These are phyloP conservation scores for Chaenodraco wilsoni DNA, from an alignment of 2,797 vertebrate genomes.

Conservation along the genomic window DNA sequence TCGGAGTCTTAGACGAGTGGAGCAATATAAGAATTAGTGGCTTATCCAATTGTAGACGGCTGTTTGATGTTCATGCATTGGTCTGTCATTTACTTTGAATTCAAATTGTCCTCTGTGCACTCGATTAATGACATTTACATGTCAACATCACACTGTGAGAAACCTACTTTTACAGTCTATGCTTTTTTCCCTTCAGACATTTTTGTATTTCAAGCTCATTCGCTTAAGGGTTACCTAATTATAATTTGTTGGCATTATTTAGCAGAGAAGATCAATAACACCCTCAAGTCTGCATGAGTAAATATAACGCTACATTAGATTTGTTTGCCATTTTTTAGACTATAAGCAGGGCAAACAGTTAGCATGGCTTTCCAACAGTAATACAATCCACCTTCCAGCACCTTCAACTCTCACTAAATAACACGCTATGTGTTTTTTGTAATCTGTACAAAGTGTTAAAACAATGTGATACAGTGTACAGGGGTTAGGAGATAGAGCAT, in stretches of 20 bases:
- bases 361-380: too few species aligned
- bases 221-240: neutral
- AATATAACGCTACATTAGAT: conserved; percentile 1
- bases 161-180: neutral
- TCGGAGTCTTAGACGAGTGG: conserved; percentile 57
- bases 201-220: neutral
- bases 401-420: too few species aligned
- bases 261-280: neutral
- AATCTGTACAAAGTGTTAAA: neutral
- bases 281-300: neutral
- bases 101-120: conserved; percentile 5
- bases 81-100: conserved; percentile 37
- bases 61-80: conserved; percentile 50
- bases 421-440: neutral
- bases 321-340: too few species aligned
- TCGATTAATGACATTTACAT: conserved; percentile 26
- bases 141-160: conserved; percentile 1
- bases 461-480: neutral
- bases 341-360: neutral
- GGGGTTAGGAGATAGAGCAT: too few species aligned
- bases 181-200: neutral
- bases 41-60: conserved; percentile 44
- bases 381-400: too few species aligned
- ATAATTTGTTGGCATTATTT: neutral
- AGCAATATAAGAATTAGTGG: conserved; percentile 47